These are phyloP conservation scores for Anoncus sp. DNA, from an alignment of 2,888 invertebrate species.

Conservation along the genomic window DNA sequence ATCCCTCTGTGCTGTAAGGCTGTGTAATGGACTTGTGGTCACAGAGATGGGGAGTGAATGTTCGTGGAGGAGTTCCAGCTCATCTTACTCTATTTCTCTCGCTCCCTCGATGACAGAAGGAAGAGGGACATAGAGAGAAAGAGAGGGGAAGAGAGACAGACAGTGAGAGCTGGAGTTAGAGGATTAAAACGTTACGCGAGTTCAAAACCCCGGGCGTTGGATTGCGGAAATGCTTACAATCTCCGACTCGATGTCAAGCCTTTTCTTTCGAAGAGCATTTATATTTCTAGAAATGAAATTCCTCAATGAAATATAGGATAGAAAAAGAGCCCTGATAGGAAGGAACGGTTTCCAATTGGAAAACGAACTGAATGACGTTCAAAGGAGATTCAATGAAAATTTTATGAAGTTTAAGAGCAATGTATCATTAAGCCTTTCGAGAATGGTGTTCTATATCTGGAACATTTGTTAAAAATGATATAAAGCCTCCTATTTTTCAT, in stretches of 20 bases:
- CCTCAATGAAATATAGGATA: no score
- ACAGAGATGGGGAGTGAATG: background rate
- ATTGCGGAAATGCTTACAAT: constrained; percentile 45
- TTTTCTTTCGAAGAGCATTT: constrained; percentile 1
- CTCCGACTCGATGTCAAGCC: background rate
- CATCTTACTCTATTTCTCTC: background rate
- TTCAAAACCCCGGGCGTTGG: constrained; percentile 11
- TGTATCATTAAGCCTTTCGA: no score
- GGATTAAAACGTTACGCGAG: constrained; percentile 43
- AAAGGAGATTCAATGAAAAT: no score
- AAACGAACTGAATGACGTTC: no score
- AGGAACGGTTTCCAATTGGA: no score
- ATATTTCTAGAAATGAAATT: background rate
- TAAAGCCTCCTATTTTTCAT: no score
- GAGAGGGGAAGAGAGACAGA: background rate
- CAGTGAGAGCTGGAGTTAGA: background rate
- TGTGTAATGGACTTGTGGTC: constrained; percentile 6
- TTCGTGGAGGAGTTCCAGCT: background rate
- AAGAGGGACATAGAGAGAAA: background rate
- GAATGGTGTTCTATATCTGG: no score
- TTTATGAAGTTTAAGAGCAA: no score
- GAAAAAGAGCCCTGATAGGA: no score
- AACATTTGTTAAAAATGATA: no score
- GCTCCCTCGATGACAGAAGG: background rate
- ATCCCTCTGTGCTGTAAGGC: constrained; percentile 1